Conservation (phyloP, 1,140 invertebrate genomes). For the Pogonomyrmex barbatus region DNA sequence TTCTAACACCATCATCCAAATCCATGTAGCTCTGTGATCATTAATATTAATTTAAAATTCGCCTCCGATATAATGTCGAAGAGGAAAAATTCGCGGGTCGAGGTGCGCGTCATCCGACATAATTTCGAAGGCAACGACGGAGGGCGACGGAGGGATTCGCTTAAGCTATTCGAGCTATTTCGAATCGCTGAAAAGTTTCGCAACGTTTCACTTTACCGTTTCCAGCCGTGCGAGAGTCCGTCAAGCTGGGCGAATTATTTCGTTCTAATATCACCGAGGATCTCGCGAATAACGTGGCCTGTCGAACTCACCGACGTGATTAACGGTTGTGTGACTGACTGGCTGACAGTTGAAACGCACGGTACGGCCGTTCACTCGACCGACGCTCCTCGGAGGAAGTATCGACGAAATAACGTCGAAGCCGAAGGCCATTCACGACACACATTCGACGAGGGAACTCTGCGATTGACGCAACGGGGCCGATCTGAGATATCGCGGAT, state of each 20-base stretch:
- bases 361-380: constrained; percentile 24
- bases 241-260: background rate
- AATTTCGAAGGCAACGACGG: background rate
- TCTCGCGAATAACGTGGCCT: background rate
- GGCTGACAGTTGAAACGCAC: constrained; percentile 33
- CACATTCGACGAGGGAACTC: constrained; percentile 21
- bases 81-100: background rate
- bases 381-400: constrained; percentile 13
- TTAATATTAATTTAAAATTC: background rate
- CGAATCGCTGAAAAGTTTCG: background rate
- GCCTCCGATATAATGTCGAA: background rate
- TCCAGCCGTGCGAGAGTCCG: background rate
- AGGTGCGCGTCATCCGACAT: background rate
- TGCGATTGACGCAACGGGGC: constrained; percentile 21
- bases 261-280: constrained; percentile 13
- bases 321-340: constrained; percentile 18
- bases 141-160: background rate
- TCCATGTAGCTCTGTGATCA: background rate
- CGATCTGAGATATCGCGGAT: constrained; percentile 16
- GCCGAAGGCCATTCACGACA: constrained; percentile 42
- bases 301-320: background rate
- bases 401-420: constrained; percentile 31
- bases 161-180: background rate
- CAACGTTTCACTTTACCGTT: background rate
- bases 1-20: background rate